These are phyloP conservation scores for Desmophyllum pertusum DNA, from an alignment of 92 coral and sea anemone genomes.

Conservation along the genomic window DNA sequence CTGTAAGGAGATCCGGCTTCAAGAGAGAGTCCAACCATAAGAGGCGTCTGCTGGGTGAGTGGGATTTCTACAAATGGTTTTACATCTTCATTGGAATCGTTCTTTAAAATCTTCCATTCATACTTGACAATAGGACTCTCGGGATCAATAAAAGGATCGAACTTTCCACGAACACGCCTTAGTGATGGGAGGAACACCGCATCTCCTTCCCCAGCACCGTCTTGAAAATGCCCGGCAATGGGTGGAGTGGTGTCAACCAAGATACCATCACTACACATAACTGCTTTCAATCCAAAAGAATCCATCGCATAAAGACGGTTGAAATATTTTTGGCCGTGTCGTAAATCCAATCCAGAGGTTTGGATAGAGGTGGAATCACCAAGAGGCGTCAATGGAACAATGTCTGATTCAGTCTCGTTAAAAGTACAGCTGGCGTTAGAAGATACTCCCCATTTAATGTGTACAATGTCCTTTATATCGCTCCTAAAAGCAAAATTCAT, in stretches of 20 bases:
- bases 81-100: slow-evolving; percentile 49
- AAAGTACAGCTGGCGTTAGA: slow-evolving; percentile 68
- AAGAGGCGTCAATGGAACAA: slow-evolving; percentile 69
- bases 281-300: slow-evolving; percentile 70
- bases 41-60: slow-evolving; percentile 79
- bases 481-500: slow-evolving; percentile 71
- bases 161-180: slow-evolving; percentile 78
- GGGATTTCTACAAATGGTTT: slow-evolving; percentile 67
- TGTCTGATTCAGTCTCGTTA: slow-evolving; percentile 69
- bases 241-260: slow-evolving; percentile 89
- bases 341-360: slow-evolving; percentile 68
- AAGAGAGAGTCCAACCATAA: slow-evolving; percentile 77
- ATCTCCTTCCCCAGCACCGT: slow-evolving; percentile 67
- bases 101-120: slow-evolving; percentile 77
- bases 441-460: slow-evolving; percentile 88
- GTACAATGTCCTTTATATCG: slow-evolving; percentile 50
- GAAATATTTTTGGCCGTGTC: slow-evolving; percentile 75
- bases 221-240: slow-evolving; percentile 61
- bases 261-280: slow-evolving; percentile 92
- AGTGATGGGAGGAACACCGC: slow-evolving; percentile 69
- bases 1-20: slow-evolving; percentile 62
- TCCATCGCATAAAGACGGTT: slow-evolving; percentile 82
- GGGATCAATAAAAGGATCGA: slow-evolving; percentile 64
- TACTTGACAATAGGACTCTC: slow-evolving; percentile 89
- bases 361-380: slow-evolving; percentile 83